phyloP scores from a whole-genome alignment of 2,113 vertebrate species.

The Percopsis transmontana region DNA sequence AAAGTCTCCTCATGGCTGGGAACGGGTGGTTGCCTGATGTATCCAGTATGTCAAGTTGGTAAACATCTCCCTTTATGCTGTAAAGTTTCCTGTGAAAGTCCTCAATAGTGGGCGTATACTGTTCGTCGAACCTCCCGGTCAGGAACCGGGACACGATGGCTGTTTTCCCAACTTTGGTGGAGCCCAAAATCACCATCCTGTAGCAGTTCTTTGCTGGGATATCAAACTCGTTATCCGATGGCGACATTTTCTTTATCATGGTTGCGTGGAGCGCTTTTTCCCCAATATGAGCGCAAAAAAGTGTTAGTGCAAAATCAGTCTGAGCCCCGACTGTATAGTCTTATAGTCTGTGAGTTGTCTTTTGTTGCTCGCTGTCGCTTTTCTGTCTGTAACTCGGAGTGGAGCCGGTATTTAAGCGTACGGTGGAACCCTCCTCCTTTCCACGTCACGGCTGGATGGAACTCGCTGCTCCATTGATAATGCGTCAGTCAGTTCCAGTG shows the following conservation, averaged over 20 bases:
- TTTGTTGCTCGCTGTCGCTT: background rate
- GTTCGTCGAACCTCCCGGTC: constrained; percentile 92
- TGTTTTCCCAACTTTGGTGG: constrained; percentile 97
- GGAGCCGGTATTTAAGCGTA: constrained; percentile 40
- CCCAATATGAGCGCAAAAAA: background rate
- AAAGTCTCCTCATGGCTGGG: constrained; percentile 95
- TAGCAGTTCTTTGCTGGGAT: constrained; percentile 97
- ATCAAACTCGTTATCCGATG: constrained; percentile 86
- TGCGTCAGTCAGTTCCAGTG: constrained; percentile 52
- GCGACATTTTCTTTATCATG: constrained; percentile 98
- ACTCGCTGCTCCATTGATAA: constrained; percentile 1
- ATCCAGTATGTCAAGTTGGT: constrained; percentile 96
- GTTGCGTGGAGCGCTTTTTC: constrained; percentile 33
- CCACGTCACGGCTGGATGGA: constrained; percentile 50
- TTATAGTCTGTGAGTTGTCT: background rate
- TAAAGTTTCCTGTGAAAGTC: constrained; percentile 99
- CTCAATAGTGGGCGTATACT: constrained; percentile 98
- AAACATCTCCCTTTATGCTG: constrained; percentile 94
- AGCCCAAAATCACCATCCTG: constrained; percentile 96
- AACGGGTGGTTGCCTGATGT: constrained; percentile 96
- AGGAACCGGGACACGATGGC: constrained; percentile 97
- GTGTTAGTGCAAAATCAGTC: constrained; percentile 23
- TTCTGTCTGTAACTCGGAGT: constrained; percentile 15
- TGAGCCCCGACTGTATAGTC: background rate
- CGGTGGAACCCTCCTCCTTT: constrained; percentile 22